Evolutionary conservation across 2,888 invertebrate species (phyloP), one percentile per base, ranked within the genome.

Genomic region (Lysandra bellargus): DNA sequence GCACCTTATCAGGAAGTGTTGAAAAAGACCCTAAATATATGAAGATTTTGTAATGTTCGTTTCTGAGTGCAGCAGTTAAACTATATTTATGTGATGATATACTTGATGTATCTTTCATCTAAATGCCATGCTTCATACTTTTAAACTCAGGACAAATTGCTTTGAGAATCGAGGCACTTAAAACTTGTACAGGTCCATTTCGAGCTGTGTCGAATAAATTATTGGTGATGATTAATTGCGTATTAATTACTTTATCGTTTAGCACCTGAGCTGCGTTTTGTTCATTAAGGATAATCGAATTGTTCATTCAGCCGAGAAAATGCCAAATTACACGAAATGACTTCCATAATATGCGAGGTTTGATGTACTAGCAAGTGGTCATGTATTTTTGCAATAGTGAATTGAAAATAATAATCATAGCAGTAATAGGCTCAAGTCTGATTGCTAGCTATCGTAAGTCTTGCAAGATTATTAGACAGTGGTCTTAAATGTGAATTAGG

Each of bases 191-290:
- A 4, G 2, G 30, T 69, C 33, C 12, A 69, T 37, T 78, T 60
- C 23, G 49, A 79, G 74, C 73, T 61, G 60, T 91, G 90, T 91
- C 90, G 89, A 91, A 93, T 90, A 91, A 92, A 92, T 92, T 90
- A 87, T 88, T 87, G 89, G 82, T 84, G 83, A 86, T 87, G 86
- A 94, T 93, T 94, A 91, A 94, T 94, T 88, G 92, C 90, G 85
- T 87, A 89, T 92, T 94, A 93, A 94, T 94, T 91, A 91, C 93
- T 86, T 85, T 85, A 90, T 90, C 94, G 92, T 88, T 94, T 93
- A 94, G 90, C 89, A 85, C 87, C 88, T 88, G 85, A 82, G 84
- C 88, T 88, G 85, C 82, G 84, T 87, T 85, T 86, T 86, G 87
- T 88, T 87, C 84, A 87, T 87, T 89, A 86, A 74, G 60, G 74